These are phyloP conservation scores for Ochropleura leucogaster DNA, from an alignment of 2,888 invertebrate species.

Conservation along the genomic window DNA sequence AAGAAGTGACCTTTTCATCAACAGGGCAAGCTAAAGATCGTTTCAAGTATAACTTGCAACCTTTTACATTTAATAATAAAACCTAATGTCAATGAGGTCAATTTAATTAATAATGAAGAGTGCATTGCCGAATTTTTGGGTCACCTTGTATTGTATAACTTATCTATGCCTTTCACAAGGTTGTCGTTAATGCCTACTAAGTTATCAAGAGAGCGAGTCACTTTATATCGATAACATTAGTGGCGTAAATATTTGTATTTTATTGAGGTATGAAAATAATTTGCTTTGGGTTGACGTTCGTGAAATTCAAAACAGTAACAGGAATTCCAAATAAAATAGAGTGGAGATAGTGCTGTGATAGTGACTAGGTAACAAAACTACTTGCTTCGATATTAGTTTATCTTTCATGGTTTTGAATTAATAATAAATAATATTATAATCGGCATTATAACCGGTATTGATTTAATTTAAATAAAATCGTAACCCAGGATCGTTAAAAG, in stretches of 20 bases:
- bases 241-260: constrained; percentile 10
- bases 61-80: constrained; percentile 30
- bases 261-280: constrained; percentile 24
- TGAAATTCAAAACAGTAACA: constrained; percentile 4
- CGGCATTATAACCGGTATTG: background rate
- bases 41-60: constrained; percentile 19
- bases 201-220: constrained; percentile 42
- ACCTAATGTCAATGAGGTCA: constrained; percentile 55
- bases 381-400: background rate
- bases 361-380: background rate
- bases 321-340: constrained; percentile 3
- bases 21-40: background rate
- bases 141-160: constrained; percentile 72
- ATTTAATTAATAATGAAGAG: constrained; percentile 51
- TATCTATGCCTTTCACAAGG: constrained; percentile 72
- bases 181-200: constrained; percentile 56
- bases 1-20: constrained; percentile 1
- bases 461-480: background rate
- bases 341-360: background rate
- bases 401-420: background rate
- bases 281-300: constrained; percentile 18
- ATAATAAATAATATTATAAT: no score
- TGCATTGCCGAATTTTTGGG: constrained; percentile 69
- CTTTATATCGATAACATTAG: constrained; percentile 37
- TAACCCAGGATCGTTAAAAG: background rate